Evolutionary conservation across 2,888 invertebrate species (phyloP), one percentile per base, ranked within the genome.

Genomic region (Thera obeliscata): DNA sequence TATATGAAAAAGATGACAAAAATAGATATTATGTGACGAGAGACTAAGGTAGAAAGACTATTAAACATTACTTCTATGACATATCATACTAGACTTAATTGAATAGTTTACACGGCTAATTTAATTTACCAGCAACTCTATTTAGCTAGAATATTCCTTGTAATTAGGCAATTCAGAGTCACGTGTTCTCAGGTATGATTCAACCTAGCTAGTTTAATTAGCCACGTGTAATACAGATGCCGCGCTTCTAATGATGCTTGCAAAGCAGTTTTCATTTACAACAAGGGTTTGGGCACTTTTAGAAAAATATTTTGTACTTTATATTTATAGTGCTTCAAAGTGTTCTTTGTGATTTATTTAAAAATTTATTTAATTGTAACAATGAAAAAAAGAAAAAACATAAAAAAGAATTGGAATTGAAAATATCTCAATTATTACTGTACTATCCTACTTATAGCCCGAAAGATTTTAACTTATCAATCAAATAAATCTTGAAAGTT

Each of bases 201-300:
- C 74, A 70, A 70, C 71, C 72, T 74, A 76, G 74, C 73, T 75
- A 12, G 80, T 80, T 78, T 76, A 81, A 83, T 83, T 81, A 79
- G 77, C 75, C 74, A 1, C 22, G 77, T 74, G 74, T 52, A 52
- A 33, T 77, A 74, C 77, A 56, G 35, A 64, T 46, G 41, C 58
- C 46, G 68, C 36, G 57, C 54, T 64, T 43, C 43, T 62, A 50
- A 62, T 65, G 50, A 56, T 55, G 61, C 54, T 64, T 54, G 61
- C 33, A 43, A 8, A 41, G 38, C 55, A 50, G 35, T 58, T 66
- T 43, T 62, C n/a, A 50, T 56, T 48, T 62, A n/a, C 6, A 62
- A 49, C 38, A 36, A 36, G 48, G n/a, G 5, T n/a, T 36, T n/a
- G 38, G 6, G 1, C 38, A 38, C 38, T 5, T 38, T 38, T 3